These are phyloP conservation scores for Mellivora capensis DNA, from an alignment of 2,113 vertebrate genomes.

Conservation along the genomic window DNA sequence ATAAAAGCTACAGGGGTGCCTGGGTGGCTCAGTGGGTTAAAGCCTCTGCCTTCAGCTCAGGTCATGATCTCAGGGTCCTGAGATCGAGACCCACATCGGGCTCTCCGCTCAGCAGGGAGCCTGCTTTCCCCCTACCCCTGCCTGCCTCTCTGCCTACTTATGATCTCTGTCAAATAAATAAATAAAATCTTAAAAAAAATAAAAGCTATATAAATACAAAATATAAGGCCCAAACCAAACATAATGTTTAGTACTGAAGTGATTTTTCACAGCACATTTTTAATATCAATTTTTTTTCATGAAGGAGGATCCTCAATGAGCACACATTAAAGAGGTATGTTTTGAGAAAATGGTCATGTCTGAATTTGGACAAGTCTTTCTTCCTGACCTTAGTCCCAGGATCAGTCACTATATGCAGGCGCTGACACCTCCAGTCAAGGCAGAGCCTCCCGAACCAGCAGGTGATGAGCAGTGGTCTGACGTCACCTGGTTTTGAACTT, in stretches of 20 bases:
- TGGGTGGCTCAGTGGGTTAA: too few species aligned
- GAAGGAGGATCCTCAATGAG: background rate
- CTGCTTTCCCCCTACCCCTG: too few species aligned
- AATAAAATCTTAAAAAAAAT: background rate
- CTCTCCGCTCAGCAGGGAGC: too few species aligned
- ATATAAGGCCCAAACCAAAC: background rate
- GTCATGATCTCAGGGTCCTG: too few species aligned
- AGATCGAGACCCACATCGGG: too few species aligned
- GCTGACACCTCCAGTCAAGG: too few species aligned
- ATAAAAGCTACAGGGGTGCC: background rate
- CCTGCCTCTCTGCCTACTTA: too few species aligned
- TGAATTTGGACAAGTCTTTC: background rate
- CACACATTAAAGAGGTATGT: background rate
- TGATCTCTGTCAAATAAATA: too few species aligned
- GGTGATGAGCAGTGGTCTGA: background rate
- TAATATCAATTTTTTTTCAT: background rate
- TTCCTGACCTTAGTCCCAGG: too few species aligned
- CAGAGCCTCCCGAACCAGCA: background rate
- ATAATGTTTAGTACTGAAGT: background rate
- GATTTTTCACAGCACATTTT: background rate
- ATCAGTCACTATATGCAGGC: background rate
- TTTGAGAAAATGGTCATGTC: background rate
- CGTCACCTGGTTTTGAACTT: background rate
- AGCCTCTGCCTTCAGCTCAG: too few species aligned
- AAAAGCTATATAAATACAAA: background rate